phyloP scores from a whole-genome alignment of 92 coral and sea anemone genomes.

The Epizoanthus stellaris region DNA sequence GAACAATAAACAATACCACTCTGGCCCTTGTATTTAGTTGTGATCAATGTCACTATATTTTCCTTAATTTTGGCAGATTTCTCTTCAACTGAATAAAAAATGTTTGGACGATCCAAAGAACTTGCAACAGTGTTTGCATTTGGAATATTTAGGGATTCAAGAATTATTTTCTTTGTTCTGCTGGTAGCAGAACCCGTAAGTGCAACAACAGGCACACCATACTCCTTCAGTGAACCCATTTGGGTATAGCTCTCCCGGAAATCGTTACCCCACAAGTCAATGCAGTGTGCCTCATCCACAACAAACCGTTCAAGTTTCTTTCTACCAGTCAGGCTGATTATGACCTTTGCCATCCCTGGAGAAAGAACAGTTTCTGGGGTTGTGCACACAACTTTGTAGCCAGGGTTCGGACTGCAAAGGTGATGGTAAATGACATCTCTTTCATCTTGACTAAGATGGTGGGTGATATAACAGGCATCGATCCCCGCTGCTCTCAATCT shows the following conservation, averaged over 20 bases:
- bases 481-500: neutral
- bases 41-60: neutral
- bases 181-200: neutral
- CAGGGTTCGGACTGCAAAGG: neutral
- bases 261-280: neutral
- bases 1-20: neutral
- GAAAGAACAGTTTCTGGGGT: neutral
- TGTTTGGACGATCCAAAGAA: constrained; percentile 4
- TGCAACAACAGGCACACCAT: neutral
- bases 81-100: neutral
- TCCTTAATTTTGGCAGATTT: neutral
- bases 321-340: neutral
- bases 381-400: neutral
- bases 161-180: constrained; percentile 4
- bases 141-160: neutral
- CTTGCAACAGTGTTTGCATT: neutral
- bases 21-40: neutral
- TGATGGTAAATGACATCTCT: neutral
- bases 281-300: constrained; percentile 1
- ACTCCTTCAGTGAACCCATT: neutral
- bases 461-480: neutral
- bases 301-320: neutral
- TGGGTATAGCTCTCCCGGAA: neutral
- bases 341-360: neutral
- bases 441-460: neutral